Percentiles rank a stretch among this genome's conserved stretches.
These are phyloP conservation scores for Acyrthosiphon pisum DNA, from an alignment of 1,140 invertebrate genomes.

Conservation along the genomic window DNA sequence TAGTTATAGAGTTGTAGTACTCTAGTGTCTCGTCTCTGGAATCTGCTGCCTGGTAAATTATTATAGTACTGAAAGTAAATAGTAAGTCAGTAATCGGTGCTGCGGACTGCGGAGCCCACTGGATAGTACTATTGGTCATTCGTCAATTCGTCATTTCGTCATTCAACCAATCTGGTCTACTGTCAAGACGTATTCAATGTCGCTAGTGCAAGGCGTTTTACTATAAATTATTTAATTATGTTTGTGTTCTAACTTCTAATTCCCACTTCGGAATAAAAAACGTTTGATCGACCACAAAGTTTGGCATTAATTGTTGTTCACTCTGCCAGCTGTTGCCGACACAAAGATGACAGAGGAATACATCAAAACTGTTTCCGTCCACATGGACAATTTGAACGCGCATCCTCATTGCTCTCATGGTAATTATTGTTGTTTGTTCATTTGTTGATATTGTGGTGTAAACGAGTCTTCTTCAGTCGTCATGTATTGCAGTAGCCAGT, in stretches of 20 bases:
- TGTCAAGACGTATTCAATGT: no score
- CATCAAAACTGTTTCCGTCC: neutral
- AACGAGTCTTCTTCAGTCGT: neutral
- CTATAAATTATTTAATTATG: no score
- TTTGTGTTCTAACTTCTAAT: neutral
- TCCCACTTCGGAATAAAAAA: neutral
- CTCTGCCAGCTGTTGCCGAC: neutral
- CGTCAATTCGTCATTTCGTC: no score
- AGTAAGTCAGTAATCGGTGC: no score
- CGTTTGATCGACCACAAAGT: neutral
- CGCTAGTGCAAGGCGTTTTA: no score
- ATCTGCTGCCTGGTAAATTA: no score
- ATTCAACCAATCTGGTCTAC: no score
- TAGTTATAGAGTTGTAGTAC: no score
- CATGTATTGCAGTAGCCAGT: neutral
- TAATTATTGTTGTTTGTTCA: slow-evolving; percentile 1
- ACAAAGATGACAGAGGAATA: neutral
- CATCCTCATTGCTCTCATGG: slow-evolving; percentile 39
- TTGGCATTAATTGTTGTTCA: neutral
- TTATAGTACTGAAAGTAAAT: no score
- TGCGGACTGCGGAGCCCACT: neutral
- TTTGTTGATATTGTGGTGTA: neutral
- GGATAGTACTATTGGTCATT: no score
- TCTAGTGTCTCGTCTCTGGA: no score
- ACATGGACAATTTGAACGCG: slow-evolving; percentile 33